Base-by-base conservation (phyloP, 1,140 invertebrate species). In the Drosophila willistoni region DNA sequence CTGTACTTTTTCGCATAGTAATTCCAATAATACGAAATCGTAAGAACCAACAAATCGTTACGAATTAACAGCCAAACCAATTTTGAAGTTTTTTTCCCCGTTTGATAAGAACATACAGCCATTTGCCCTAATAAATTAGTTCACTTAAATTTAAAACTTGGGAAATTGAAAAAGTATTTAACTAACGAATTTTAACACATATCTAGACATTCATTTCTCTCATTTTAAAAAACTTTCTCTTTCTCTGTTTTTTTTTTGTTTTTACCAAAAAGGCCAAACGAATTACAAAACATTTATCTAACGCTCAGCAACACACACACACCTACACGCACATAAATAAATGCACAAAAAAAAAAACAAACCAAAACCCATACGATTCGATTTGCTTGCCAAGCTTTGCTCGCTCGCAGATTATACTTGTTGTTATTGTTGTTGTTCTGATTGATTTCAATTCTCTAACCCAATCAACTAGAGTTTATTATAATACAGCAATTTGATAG, bases 301-400 rank as follows among this genome's bases (percentile, higher is more conserved):
- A 83, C 81, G 75, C 81, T 79, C 66, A 74, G 75, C 79, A 77
- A 85, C 62, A 77, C 77, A 77, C 62, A 70, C 42, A 61, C 44
- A 34, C 51, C 51, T 44, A 71, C 61, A 75, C 51, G 55, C 13
- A 19, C 64, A 68, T 56, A 55, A 61, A 66, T 34, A 55, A 39
- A 57, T 29, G 56, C 68, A 57, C 34, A 17, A 65, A 67, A 56
- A 73, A 68, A 41, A 79, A 86, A 81, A 10, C 7, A 36, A 36
- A 64, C 51, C 70, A 64, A 42, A 79, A 86, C 79, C 65, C 80
- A 87, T 86, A 83, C 79, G 74, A 87, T 83, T 89, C 71, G 84
- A 89, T 89, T 89, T 89, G 84, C 84, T 89, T 89, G 81, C 85
- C 78, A 85, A 73, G 84, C 84, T 87, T 87, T 84, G 78, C 81